Conservation (phyloP, 2,888 invertebrate species). For the Rotaria magnacalcarata region DNA sequence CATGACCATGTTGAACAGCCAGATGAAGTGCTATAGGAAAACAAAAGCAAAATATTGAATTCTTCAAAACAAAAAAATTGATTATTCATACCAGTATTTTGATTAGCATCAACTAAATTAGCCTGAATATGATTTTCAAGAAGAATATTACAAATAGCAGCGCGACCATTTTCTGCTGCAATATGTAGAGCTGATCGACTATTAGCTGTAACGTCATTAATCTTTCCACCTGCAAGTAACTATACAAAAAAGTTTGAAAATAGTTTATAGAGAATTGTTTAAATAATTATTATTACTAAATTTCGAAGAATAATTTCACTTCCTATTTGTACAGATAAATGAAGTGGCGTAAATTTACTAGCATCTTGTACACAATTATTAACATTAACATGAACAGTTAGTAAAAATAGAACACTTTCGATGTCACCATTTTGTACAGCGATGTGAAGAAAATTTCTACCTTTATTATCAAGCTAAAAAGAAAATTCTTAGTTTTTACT, state of each 20-base stretch:
- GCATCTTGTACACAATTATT: constrained; percentile 85
- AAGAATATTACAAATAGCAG: constrained; percentile 68
- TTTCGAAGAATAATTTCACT: constrained; percentile 62
- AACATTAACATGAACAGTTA: constrained; percentile 81
- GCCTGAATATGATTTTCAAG: constrained; percentile 74
- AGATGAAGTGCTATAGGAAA: constrained; percentile 40
- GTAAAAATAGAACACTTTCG: constrained; percentile 85
- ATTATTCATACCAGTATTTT: constrained; percentile 64
- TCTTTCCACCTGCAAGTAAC: constrained; percentile 76
- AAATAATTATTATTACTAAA: constrained; percentile 54
- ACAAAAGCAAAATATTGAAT: neutral
- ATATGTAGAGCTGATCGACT: constrained; percentile 82
- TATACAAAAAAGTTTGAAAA: constrained; percentile 48
- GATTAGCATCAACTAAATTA: constrained; percentile 75
- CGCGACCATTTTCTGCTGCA: constrained; percentile 58
- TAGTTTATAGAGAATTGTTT: too few species aligned
- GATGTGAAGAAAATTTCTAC: constrained; percentile 85
- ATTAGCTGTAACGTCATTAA: constrained; percentile 66
- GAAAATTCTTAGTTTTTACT: neutral
- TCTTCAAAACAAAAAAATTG: neutral
- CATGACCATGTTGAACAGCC: constrained; percentile 41
- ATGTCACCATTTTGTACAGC: constrained; percentile 88
- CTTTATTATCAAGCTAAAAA: constrained; percentile 75
- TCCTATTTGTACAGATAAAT: constrained; percentile 78
- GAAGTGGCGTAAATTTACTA: constrained; percentile 78